Evolutionary conservation across 37 sponge, comb jelly and placozoan species (phyloP).

Genomic region (Diacarnus erythraeanus): DNA sequence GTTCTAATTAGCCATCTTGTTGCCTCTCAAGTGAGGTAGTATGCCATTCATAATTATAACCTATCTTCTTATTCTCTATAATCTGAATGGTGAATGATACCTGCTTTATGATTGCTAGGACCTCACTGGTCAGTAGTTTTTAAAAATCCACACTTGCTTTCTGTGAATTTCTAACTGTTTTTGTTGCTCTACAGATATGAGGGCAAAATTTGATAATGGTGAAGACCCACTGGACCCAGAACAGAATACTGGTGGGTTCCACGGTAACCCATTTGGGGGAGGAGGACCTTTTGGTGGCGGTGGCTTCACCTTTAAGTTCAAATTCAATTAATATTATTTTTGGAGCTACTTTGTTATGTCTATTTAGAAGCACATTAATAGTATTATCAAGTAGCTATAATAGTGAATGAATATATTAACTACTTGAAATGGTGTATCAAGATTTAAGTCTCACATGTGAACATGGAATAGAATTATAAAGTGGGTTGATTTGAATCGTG

Average conservation of each 20-base stretch:
- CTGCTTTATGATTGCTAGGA: not conserved
- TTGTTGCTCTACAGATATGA: slow-evolving; percentile 70
- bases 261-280: slow-evolving; percentile 73
- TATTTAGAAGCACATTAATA: no score
- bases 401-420: no score
- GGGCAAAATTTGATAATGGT: slow-evolving; percentile 93
- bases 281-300: slow-evolving; percentile 79
- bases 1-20: no score
- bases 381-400: no score
- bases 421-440: no score
- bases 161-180: not conserved
- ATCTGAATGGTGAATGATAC: not conserved
- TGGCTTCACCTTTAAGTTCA: slow-evolving; percentile 94
- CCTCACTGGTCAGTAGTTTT: not conserved
- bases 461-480: no score
- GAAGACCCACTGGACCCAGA: slow-evolving; percentile 97
- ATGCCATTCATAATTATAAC: no score
- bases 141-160: no score
- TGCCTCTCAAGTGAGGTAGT: no score
- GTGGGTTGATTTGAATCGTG: no score
- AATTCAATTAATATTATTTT: slow-evolving; percentile 35
- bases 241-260: slow-evolving; percentile 66
- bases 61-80: not conserved
- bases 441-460: no score
- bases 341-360: no score